Evolutionary conservation across 2,113 vertebrate genomes (phyloP), one percentile per base, ranked within the genome.

Genomic region (Bufo bufo): DNA sequence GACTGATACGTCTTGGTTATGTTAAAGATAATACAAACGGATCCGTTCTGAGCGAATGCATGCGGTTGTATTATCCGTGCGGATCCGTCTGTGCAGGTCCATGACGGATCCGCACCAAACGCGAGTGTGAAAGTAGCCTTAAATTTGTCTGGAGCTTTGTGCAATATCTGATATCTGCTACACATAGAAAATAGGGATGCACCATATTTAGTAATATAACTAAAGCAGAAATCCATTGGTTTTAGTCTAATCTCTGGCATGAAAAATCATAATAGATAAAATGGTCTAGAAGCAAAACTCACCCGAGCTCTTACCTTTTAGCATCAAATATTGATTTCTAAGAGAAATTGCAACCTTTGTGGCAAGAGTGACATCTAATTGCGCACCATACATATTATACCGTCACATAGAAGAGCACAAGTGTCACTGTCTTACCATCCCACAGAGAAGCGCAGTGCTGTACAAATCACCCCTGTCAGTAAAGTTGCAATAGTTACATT

Each of bases 361-460:
- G 10, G 49, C 23, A 80, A 80, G 77, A 12, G 33, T 61, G 23
- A 59, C 6, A 45, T 11, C 56, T 33, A 33, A 56, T 43, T 23
- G 1, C 16, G 3, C 17, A 14, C 13, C 56, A 56, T 11, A 45
- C 8, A 4, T n/a, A 33, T n/a, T 0, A 33, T 71, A n/a, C 47
- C 20, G 9, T 81, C 20, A 1, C 19, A 69, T n/a, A 54, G 3
- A 84, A 52, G 45, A 84, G 82, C 82, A 84, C 85, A 86, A 54
- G 23, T 66, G 23, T 61, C 49, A 69, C 23, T 75, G 52, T 54
- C 52, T 59, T 85, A 47, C 56, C 13, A 52, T 16, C 61, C 61
- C 45, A 50, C 65, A 69, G 82, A 54, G 49, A 69, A 84, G 82
- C 63, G 50, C 63, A 84, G 63, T 69, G 45, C 82, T 52, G 12